phyloP scores from a whole-genome alignment of 2,113 vertebrate species.

The Istiophorus platypterus region DNA sequence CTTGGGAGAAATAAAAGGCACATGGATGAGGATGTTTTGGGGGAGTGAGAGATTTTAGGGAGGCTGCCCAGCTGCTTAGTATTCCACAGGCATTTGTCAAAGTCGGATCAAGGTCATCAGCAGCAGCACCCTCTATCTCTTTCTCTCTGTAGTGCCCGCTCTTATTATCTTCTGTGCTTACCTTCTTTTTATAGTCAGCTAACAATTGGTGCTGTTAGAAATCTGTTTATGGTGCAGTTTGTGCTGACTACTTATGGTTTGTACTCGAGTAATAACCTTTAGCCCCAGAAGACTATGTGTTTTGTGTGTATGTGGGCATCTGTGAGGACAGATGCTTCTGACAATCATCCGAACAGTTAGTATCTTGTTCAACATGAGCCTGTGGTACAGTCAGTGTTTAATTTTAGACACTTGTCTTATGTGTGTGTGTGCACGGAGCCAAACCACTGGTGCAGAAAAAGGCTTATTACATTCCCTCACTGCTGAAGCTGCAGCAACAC shows the following conservation, averaged over 20 bases:
- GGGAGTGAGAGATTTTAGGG: conserved; percentile 67
- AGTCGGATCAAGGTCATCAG: conserved; percentile 79
- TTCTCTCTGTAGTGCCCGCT: conserved; percentile 48
- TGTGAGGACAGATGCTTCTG: conserved; percentile 13
- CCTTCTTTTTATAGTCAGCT: conserved; percentile 45
- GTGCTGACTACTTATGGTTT: conserved; percentile 25
- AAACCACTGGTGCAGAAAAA: background rate
- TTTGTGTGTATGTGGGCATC: conserved; percentile 45
- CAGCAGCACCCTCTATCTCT: conserved; percentile 62
- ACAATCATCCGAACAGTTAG: conserved; percentile 1
- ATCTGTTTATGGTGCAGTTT: conserved; percentile 60
- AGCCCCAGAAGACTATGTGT: conserved; percentile 1
- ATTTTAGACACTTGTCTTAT: background rate
- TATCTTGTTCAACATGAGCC: background rate
- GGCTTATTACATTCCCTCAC: background rate
- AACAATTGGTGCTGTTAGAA: conserved; percentile 51
- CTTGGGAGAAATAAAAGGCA: conserved; percentile 25
- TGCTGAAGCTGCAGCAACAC: conserved; percentile 5
- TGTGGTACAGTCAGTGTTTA: background rate
- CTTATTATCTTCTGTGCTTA: conserved; percentile 50
- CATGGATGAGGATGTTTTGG: conserved; percentile 71
- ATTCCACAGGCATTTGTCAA: conserved; percentile 81
- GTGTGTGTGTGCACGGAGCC: background rate
- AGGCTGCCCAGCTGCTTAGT: conserved; percentile 67
- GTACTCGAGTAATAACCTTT: conserved; percentile 27